Evolutionary conservation across 1,140 invertebrate genomes (phyloP).

Genomic region (Triops cancriformis): DNA sequence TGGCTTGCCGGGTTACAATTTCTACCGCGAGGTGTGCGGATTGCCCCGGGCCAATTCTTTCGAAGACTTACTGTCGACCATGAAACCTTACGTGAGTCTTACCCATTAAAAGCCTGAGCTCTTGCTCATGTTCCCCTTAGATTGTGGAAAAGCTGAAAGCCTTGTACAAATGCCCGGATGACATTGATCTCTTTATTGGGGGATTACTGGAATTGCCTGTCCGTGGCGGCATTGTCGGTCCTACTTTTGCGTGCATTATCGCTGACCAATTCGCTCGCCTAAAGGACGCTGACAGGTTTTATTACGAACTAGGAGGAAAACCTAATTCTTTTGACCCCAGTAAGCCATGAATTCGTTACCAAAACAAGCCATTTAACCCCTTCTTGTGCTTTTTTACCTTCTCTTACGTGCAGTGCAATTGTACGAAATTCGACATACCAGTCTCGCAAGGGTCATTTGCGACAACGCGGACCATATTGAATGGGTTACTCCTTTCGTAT

Average conservation of each 20-base stretch:
- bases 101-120: background rate
- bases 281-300: constrained; percentile 43
- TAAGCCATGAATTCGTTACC: background rate
- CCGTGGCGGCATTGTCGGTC: constrained; percentile 47
- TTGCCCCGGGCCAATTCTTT: constrained; percentile 60
- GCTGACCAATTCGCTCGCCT: constrained; percentile 45
- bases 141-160: constrained; percentile 34
- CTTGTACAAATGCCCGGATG: constrained; percentile 41
- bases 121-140: constrained; percentile 2
- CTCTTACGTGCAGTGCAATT: constrained; percentile 52
- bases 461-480: constrained; percentile 62
- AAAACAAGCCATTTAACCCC: background rate
- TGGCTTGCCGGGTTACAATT: constrained; percentile 72
- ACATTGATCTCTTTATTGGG: constrained; percentile 50
- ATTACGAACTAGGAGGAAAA: constrained; percentile 41
- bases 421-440: constrained; percentile 58
- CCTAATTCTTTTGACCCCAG: constrained; percentile 34
- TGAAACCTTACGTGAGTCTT: constrained; percentile 51
- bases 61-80: constrained; percentile 63
- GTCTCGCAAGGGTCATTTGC: constrained; percentile 62
- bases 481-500: constrained; percentile 23
- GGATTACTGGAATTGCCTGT: constrained; percentile 44
- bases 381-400: constrained; percentile 27
- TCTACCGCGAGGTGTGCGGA: constrained; percentile 69
- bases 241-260: constrained; percentile 53